These are phyloP conservation scores for Apodemia hepburni DNA, from an alignment of 2,888 invertebrate species.

Conservation along the genomic window DNA sequence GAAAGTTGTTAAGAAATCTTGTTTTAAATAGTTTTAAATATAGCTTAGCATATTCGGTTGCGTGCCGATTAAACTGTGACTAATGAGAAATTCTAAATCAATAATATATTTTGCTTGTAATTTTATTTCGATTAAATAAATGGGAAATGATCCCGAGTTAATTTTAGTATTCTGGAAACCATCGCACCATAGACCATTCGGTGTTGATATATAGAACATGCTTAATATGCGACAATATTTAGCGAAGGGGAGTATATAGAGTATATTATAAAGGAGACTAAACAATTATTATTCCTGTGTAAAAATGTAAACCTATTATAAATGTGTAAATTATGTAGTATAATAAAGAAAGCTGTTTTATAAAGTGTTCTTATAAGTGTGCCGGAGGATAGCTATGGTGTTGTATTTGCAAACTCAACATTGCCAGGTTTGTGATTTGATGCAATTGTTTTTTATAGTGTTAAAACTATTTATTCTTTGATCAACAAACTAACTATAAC, in stretches of 20 bases:
- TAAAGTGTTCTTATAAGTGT: constrained; percentile 78
- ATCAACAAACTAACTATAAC: not conserved
- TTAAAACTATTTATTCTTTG: not conserved
- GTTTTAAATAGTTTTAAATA: constrained; percentile 48
- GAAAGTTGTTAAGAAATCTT: not conserved
- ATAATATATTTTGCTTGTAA: constrained; percentile 42
- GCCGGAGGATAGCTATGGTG: constrained; percentile 32
- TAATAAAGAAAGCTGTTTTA: constrained; percentile 72
- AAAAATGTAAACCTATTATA: constrained; percentile 76
- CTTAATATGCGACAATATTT: constrained; percentile 79
- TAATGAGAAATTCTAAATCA: constrained; percentile 54
- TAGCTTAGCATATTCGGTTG: constrained; percentile 53
- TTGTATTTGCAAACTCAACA: not conserved
- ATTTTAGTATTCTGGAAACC: constrained; percentile 48
- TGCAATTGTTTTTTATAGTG: not conserved
- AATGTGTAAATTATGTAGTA: constrained; percentile 78
- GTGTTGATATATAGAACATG: constrained; percentile 58
- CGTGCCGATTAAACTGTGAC: constrained; percentile 52
- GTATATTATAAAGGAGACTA: constrained; percentile 71
- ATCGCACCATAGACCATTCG: constrained; percentile 49
- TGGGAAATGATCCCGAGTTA: constrained; percentile 37
- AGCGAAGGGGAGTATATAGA: constrained; percentile 74
- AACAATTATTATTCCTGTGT: constrained; percentile 77
- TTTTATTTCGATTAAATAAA: constrained; percentile 37
- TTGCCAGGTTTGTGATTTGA: not conserved